These are phyloP conservation scores for Dipodomys spectabilis DNA, from an alignment of 2,113 vertebrate genomes.

Conservation along the genomic window DNA sequence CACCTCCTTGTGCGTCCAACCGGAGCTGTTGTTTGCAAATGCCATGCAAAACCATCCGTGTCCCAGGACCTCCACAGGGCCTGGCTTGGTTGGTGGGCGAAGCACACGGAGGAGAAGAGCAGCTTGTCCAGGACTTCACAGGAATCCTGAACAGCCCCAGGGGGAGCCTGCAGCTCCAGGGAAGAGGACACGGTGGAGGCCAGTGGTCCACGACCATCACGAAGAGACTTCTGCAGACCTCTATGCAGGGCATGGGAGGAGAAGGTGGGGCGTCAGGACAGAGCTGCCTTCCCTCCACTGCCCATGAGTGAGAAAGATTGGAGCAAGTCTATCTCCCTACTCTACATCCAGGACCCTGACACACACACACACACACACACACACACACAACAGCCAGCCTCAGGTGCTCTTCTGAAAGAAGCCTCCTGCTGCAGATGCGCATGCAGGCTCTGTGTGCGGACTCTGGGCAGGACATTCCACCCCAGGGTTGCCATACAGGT, in stretches of 20 bases:
- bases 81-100: constrained; percentile 45
- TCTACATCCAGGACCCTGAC: too few relatives aligned
- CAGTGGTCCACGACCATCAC: not conserved
- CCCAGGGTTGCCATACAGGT: too few relatives aligned
- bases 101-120: constrained; percentile 46
- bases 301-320: too few relatives aligned
- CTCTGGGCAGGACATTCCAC: too few relatives aligned
- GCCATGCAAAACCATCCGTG: constrained; percentile 57
- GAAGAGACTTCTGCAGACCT: not conserved
- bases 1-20: constrained; percentile 59
- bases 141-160: not conserved
- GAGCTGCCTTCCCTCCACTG: too few relatives aligned
- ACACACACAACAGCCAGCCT: too few relatives aligned
- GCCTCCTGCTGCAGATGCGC: too few relatives aligned
- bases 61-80: constrained; percentile 1
- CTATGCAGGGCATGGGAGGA: not conserved
- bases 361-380: too few relatives aligned
- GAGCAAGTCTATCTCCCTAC: too few relatives aligned
- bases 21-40: constrained; percentile 59
- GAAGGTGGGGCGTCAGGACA: too few relatives aligned
- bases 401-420: too few relatives aligned
- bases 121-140: not conserved
- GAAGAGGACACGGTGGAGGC: not conserved
- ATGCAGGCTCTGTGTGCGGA: too few relatives aligned
- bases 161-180: not conserved